A percentile compares a stretch with the other conserved stretches of the same genome.
phyloP scores from a whole-genome alignment of 2,113 vertebrate genomes.

The Chinchilla lanigera region DNA sequence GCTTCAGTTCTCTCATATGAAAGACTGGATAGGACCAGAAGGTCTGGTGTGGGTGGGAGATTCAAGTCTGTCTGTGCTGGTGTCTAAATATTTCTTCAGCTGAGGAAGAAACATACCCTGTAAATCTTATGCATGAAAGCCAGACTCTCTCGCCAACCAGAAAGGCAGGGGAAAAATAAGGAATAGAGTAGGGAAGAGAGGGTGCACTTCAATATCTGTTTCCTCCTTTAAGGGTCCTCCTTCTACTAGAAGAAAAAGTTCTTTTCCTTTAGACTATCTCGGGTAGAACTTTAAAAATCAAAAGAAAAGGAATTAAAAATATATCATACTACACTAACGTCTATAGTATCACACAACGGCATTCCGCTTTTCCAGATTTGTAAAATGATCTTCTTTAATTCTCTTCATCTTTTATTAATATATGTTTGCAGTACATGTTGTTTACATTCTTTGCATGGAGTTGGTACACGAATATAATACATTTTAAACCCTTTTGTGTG shows the following conservation, averaged over 20 bases:
- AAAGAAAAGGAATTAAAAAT: constrained; percentile 11
- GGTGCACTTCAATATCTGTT: constrained; percentile 4
- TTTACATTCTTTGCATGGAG: background rate
- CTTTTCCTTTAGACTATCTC: background rate
- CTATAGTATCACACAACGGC: background rate
- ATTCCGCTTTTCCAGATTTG: background rate
- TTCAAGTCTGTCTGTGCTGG: constrained; percentile 57
- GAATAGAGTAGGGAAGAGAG: background rate
- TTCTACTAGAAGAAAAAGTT: background rate
- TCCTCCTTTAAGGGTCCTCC: constrained; percentile 21
- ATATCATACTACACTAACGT: background rate
- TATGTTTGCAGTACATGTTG: background rate
- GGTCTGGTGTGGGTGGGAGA: constrained; percentile 38
- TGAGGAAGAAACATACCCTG: constrained; percentile 68
- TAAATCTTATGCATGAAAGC: constrained; percentile 54
- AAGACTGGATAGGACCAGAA: constrained; percentile 59
- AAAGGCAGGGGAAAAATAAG: background rate
- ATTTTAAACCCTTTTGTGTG: background rate
- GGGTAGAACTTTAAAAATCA: background rate
- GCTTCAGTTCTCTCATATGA: constrained; percentile 48
- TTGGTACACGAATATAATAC: background rate
- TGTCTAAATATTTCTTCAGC: constrained; percentile 78
- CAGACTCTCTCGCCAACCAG: constrained; percentile 51
- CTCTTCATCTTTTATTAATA: background rate
- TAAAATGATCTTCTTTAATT: background rate